A percentile compares a stretch with the other conserved stretches of the same genome.
These are phyloP conservation scores for Astreopora myriophthalma DNA, from an alignment of 64 coral and sea anemone genomes.

Conservation along the genomic window DNA sequence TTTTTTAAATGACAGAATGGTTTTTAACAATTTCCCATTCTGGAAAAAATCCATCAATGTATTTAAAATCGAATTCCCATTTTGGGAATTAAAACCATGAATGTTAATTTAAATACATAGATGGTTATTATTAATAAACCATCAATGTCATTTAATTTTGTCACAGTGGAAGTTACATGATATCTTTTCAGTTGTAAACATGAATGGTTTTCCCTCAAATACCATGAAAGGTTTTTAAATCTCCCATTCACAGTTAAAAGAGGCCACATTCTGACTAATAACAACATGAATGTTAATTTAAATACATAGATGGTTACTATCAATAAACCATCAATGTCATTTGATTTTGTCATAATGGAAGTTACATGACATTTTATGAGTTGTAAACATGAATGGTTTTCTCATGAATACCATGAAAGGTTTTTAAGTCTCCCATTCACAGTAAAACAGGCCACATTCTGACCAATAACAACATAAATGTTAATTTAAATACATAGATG, in stretches of 20 bases:
- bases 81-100: conserved; percentile 5
- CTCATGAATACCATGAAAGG: neutral
- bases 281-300: neutral
- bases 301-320: neutral
- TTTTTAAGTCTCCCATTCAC: neutral
- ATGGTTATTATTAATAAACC: neutral
- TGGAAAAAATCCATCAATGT: neutral
- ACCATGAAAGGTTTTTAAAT: conserved; percentile 5
- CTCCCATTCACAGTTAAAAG: neutral
- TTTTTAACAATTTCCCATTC: neutral
- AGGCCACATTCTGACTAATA: neutral
- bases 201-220: neutral
- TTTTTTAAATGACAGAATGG: neutral
- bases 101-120: conserved; percentile 4
- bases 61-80: neutral
- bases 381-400: neutral
- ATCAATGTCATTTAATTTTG: conserved; percentile 6
- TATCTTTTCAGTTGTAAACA: neutral
- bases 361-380: neutral
- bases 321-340: neutral
- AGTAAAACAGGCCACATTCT: conserved; percentile 4
- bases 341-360: neutral
- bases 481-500: neutral
- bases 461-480: neutral
- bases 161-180: neutral